Evolutionary conservation across 2,888 invertebrate genomes (phyloP).

Genomic region (Pollenia angustigena): DNA sequence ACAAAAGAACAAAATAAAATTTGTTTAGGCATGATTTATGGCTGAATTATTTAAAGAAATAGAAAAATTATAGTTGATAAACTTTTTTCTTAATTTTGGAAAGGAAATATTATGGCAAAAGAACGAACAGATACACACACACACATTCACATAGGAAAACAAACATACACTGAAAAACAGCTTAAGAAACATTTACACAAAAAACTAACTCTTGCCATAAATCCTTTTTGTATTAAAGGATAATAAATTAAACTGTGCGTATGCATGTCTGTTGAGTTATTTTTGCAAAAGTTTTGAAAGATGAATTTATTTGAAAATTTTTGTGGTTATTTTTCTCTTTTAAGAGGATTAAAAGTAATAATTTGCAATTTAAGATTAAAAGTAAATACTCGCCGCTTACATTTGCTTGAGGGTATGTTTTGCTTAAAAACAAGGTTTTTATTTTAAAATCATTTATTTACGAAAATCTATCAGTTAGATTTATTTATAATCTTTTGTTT

Average conservation of each 20-base stretch:
- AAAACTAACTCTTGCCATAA: constrained; percentile 53
- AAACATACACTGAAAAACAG: constrained; percentile 13
- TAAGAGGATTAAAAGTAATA: constrained; percentile 60
- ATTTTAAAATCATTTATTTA: constrained; percentile 9
- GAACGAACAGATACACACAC: not conserved
- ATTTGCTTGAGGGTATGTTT: not conserved
- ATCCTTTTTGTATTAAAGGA: constrained; percentile 67
- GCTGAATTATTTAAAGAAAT: constrained; percentile 72
- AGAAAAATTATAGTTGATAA: constrained; percentile 67
- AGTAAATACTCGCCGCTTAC: constrained; percentile 19
- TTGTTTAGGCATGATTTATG: constrained; percentile 73
- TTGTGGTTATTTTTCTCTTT: constrained; percentile 45
- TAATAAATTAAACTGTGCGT: constrained; percentile 61
- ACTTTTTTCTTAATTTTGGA: constrained; percentile 35
- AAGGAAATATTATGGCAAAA: constrained; percentile 42
- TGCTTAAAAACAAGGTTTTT: not conserved
- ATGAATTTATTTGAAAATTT: constrained; percentile 64
- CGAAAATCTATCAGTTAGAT: not conserved
- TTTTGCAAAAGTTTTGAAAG: constrained; percentile 44
- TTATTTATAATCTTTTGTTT: not conserved
- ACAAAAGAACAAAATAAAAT: constrained; percentile 36
- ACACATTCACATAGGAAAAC: not conserved
- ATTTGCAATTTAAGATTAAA: constrained; percentile 59
- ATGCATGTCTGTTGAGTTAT: constrained; percentile 14
- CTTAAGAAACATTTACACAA: constrained; percentile 41